Base-by-base conservation (phyloP, 2,888 invertebrate genomes). In the Eupithecia insigniata region DNA sequence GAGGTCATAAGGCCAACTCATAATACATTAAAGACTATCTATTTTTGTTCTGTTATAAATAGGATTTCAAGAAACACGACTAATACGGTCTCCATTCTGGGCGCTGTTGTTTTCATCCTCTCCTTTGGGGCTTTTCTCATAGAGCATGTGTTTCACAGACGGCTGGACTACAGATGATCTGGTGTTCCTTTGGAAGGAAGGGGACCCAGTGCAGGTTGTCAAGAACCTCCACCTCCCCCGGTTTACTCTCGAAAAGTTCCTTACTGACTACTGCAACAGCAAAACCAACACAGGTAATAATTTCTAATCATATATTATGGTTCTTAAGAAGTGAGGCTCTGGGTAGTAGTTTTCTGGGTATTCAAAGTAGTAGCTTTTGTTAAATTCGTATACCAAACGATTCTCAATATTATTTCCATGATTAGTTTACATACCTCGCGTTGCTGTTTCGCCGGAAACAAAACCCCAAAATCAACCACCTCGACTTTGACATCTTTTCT, bases 121-220 rank as follows among this genome's bases (percentile, higher is more conserved):
- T 30, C 18, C 60, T 60, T 60, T 30, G 5, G 64, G 14, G 14
- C 14, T 14, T 64, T 64, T 32, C 61, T 62, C n/a, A 62, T 62
- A 32, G 43, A 67, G 65, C 72, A 73, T 70, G 66, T 73, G 51
- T 68, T 72, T 30, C 71, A 10, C 90, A 99, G 99, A 99, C 92
- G 99, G 99, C 77, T 99, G 99, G 97, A 99, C 99, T 64, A 99
- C 99, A 65, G 97, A 97, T 81, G 99, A 99, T 94, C 95, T 99
- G 85, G 98, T 98, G 82, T 99, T 99, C 94, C 95, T 98, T 81
- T 99, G 99, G 99, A 98, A 99, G 90, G 97, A 98, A 89, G 97
- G 97, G 39, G 98, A 99, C 91, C 98, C 99, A 2, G 98, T 99
- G 71, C 99, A 99, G 95, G 98, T 99, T 80, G 98, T 98, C 80